Conservation (phyloP, 2,113 vertebrate genomes). For the Porphyrio hochstetteri region DNA sequence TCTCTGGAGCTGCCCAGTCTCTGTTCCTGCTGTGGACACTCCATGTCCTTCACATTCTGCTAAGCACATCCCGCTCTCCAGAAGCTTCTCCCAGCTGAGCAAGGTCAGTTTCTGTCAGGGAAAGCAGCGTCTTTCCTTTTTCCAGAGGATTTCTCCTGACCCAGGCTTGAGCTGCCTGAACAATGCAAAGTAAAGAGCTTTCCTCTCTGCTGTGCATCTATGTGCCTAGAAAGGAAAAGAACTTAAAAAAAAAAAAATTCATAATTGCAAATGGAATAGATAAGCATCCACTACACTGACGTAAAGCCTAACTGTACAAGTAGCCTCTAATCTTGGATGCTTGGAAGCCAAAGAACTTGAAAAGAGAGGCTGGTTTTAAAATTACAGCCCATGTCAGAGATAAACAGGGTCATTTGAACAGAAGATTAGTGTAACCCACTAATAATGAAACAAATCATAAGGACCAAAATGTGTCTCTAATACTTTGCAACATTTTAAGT, state of each 20-base stretch:
- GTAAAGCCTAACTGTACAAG: not conserved
- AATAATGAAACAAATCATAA: constrained; percentile 13
- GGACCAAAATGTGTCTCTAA: not conserved
- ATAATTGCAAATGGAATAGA: not conserved
- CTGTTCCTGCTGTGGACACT: not conserved
- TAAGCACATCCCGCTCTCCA: not conserved
- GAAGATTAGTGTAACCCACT: constrained; percentile 8
- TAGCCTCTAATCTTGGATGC: not conserved
- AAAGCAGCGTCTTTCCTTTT: not conserved
- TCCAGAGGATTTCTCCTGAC: not conserved
- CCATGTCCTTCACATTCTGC: not conserved
- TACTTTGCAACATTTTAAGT: not conserved
- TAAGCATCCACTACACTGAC: not conserved
- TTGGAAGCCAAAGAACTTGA: not conserved
- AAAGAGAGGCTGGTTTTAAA: constrained; percentile 21
- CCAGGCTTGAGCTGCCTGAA: not conserved
- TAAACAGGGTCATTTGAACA: not conserved
- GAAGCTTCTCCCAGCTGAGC: not conserved
- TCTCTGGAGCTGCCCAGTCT: not conserved
- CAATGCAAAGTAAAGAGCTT: not conserved
- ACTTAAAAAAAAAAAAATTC: not conserved
- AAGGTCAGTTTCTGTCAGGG: not conserved
- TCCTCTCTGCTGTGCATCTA: not conserved
- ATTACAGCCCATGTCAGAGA: not conserved
- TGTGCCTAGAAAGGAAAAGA: not conserved